These are phyloP conservation scores for Lanius ludovicianus DNA, from an alignment of 2,113 vertebrate species.

Conservation along the genomic window DNA sequence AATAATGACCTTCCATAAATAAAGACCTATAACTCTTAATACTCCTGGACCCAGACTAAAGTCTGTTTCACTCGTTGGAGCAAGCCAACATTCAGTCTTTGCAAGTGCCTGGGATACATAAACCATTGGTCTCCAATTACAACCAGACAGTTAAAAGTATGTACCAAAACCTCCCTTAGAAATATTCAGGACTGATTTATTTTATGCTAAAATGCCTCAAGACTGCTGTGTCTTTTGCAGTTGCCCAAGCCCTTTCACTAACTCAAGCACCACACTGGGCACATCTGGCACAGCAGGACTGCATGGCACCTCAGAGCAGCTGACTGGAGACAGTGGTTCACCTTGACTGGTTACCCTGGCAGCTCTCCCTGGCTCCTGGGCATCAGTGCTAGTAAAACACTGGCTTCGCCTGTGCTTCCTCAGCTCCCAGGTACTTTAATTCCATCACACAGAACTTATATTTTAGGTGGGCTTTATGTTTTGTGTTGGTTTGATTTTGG, in stretches of 20 bases:
- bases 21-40: background rate
- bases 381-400: background rate
- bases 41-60: background rate
- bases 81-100: background rate
- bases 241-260: background rate
- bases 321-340: background rate
- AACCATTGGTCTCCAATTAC: background rate
- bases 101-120: background rate
- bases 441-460: background rate
- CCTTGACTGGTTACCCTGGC: background rate
- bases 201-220: background rate
- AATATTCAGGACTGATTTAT: background rate
- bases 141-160: background rate
- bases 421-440: background rate
- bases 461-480: background rate
- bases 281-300: background rate
- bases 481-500: background rate
- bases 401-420: background rate
- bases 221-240: background rate
- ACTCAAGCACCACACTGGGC: background rate
- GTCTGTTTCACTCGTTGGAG: background rate
- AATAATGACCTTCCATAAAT: conserved; percentile 11
- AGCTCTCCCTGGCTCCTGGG: background rate
- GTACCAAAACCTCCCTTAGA: background rate
- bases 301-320: background rate